Evolutionary conservation across 2,113 vertebrate species (phyloP).

Genomic region (Nothobranchius kuhntae): DNA sequence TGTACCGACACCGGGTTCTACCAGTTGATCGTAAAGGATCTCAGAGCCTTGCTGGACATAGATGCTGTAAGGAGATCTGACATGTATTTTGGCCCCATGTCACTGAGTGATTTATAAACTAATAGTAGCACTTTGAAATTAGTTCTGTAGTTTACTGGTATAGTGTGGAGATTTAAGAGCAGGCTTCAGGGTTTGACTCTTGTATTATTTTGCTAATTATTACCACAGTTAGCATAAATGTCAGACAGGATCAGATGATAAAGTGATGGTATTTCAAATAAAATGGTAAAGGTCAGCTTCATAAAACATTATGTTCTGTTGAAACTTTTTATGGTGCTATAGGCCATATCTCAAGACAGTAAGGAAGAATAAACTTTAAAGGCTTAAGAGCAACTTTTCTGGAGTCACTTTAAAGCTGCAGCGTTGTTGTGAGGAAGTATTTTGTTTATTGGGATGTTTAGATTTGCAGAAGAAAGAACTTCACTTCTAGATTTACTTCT

Average conservation of each 20-base stretch:
- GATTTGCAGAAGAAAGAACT: no score
- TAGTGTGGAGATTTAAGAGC: no score
- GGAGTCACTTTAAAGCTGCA: background rate
- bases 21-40: no score
- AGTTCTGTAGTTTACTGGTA: no score
- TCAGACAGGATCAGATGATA: background rate
- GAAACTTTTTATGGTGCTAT: background rate
- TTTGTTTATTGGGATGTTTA: background rate
- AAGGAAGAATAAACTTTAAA: background rate
- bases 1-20: no score
- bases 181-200: background rate
- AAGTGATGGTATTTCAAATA: background rate
- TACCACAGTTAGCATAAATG: background rate
- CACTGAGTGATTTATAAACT: no score
- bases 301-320: background rate
- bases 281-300: background rate
- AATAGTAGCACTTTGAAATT: no score
- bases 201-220: background rate
- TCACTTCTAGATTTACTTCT: no score
- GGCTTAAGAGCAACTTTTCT: background rate
- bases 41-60: no score
- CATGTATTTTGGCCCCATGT: no score
- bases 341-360: background rate
- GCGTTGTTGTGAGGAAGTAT: background rate
- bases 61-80: no score